phyloP scores from a whole-genome alignment of 1,140 invertebrate genomes.

The Muscidifurax raptorellus region DNA sequence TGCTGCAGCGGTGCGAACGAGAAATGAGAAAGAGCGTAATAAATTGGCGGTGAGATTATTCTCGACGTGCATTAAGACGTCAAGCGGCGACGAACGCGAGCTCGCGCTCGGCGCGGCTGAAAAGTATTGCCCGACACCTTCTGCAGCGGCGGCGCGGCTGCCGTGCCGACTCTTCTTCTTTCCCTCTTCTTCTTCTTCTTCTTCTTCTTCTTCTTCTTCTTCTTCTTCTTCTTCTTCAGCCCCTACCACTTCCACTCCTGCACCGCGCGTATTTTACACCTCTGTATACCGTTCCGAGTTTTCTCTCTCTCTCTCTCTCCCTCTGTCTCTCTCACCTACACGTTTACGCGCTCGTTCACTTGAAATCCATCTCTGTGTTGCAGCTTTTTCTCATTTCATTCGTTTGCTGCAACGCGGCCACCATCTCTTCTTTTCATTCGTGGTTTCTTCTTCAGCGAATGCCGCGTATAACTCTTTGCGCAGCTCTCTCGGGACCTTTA shows the following conservation, averaged over 20 bases:
- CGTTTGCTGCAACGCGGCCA: slow-evolving; percentile 42
- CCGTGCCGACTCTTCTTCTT: slow-evolving; percentile 23
- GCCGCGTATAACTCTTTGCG: slow-evolving; percentile 30
- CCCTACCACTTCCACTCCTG: not conserved
- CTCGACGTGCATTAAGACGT: slow-evolving; percentile 77
- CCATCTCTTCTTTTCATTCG: slow-evolving; percentile 49
- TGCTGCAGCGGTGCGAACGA: slow-evolving; percentile 59
- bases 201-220: not conserved
- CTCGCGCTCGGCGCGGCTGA: slow-evolving; percentile 53
- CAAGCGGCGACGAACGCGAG: slow-evolving; percentile 73
- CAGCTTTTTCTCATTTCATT: slow-evolving; percentile 36
- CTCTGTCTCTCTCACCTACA: not conserved
- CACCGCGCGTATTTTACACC: slow-evolving; percentile 3
- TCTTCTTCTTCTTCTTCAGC: slow-evolving; percentile 11
- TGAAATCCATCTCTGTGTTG: slow-evolving; percentile 43
- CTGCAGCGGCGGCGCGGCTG: slow-evolving; percentile 55
- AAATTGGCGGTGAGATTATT: slow-evolving; percentile 77
- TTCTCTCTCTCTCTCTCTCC: too few species aligned
- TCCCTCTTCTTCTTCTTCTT: not conserved
- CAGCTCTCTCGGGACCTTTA: not conserved
- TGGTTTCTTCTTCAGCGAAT: slow-evolving; percentile 52
- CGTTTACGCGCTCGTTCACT: slow-evolving; percentile 20
- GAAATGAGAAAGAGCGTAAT: slow-evolving; percentile 76
- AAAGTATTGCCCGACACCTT: slow-evolving; percentile 76
- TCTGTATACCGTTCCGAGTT: not conserved